Evolutionary conservation across 2,113 vertebrate genomes (phyloP), one percentile per base, ranked within the genome.

Genomic region (Notothenia coriiceps): DNA sequence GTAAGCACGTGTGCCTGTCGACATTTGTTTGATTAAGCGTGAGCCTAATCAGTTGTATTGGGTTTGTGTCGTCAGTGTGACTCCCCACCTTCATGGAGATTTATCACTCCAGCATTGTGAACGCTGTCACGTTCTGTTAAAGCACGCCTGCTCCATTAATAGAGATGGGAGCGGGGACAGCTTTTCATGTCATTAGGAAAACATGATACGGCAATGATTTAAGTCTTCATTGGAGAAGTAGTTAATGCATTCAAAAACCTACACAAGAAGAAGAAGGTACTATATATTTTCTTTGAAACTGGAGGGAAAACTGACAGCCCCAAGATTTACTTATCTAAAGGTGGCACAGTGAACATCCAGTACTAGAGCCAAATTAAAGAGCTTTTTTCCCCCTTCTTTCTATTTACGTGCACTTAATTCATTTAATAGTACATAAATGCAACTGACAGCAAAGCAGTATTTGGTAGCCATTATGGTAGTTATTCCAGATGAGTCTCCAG

Each of bases 121-220:
- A 81, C 1, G 64, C 78, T 81, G 89, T 90, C 93, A 92, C 74
- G 80, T 89, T 88, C 86, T 86, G 88, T 88, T 82, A 64, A 8
- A 79, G 79, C 82, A 88, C 74, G 83, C 83, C 88, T 25, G 79
- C 83, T 88, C 91, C 75, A 86, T 92, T 94, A 92, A 92, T 83
- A 82, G 78, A 84, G 89, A 81, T 70, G 86, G 51, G 74, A 88
- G 81, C 43, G 51, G 57, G 81, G 81, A 82, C 86, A 81, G 88
- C 83, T 78, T 88, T 90, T 92, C 74, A 79, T 89, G 89, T 92
- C 89, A 88, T 92, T 90, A 90, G 74, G 79, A 87, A 85, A 93
- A 91, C 88, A 90, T 86, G 88, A 92, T 89, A 88, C 49, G 54
- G 54, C 49, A 50, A 57, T 92, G 91, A 92, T 93, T 89, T 89